These are phyloP conservation scores for Sycobia sp. DNA, from an alignment of 1,140 invertebrate genomes.

Conservation along the genomic window DNA sequence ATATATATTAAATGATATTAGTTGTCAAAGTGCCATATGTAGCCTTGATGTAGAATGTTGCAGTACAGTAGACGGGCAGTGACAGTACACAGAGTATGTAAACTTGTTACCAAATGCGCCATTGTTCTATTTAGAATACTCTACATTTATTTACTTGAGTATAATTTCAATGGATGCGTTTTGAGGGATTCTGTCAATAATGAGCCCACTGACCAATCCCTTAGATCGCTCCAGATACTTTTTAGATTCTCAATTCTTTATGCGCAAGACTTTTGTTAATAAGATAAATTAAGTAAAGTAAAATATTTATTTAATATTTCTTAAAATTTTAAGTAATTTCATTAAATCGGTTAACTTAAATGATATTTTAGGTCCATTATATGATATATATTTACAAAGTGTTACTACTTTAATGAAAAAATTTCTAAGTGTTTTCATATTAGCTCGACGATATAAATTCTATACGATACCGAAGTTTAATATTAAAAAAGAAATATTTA, in stretches of 20 bases:
- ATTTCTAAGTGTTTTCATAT: neutral
- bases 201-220: conserved; percentile 53
- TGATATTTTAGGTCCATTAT: neutral
- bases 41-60: conserved; percentile 15
- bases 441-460: neutral
- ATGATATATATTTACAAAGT: neutral
- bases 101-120: too few species aligned
- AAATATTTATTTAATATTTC: neutral
- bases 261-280: too few species aligned
- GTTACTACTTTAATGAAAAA: neutral
- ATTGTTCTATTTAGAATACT: too few species aligned
- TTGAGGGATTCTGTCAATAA: conserved; percentile 43
- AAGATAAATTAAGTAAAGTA: neutral
- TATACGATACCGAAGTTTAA: neutral
- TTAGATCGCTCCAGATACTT: conserved; percentile 38
- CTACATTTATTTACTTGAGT: too few species aligned
- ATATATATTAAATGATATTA: conserved; percentile 13
- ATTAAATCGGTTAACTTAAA: neutral
- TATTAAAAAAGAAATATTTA: conserved; percentile 4
- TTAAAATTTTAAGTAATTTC: neutral
- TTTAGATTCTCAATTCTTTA: too few species aligned
- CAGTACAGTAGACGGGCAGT: conserved; percentile 2
- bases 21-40: conserved; percentile 13
- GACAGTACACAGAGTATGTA: neutral
- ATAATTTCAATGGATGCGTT: conserved; percentile 37